phyloP scores from a whole-genome alignment of 2,888 invertebrate genomes.

The Buathra laborator region DNA sequence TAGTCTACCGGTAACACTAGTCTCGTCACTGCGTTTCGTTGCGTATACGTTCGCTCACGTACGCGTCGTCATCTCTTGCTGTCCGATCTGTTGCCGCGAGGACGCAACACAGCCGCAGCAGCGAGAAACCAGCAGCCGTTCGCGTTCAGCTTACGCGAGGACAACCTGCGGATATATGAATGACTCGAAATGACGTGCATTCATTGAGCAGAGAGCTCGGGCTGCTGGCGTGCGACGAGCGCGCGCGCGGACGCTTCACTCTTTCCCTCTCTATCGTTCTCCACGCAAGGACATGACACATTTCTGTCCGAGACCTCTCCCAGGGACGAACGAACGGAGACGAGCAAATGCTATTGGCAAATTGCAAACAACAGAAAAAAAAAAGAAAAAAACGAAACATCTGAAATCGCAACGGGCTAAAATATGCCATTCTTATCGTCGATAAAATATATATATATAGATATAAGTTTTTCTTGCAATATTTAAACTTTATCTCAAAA shows the following conservation, averaged over 20 bases:
- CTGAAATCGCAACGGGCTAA: background rate
- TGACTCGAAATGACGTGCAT: conserved; percentile 83
- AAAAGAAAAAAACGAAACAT: conserved; percentile 23
- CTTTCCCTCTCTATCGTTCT: conserved; percentile 70
- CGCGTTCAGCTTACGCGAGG: conserved; percentile 73
- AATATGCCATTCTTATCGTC: background rate
- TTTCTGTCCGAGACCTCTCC: conserved; percentile 73
- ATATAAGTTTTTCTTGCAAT: background rate
- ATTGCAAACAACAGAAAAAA: background rate
- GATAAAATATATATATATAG: background rate
- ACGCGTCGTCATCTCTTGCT: conserved; percentile 68
- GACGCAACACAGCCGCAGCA: conserved; percentile 44
- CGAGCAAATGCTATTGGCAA: conserved; percentile 14
- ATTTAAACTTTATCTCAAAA: background rate
- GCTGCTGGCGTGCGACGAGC: conserved; percentile 56
- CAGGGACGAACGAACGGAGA: conserved; percentile 41
- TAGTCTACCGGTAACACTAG: background rate
- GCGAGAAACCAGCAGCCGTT: conserved; percentile 48
- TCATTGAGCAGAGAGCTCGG: conserved; percentile 79
- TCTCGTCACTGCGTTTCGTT: conserved; percentile 48
- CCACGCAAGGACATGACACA: conserved; percentile 82
- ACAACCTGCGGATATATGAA: conserved; percentile 83
- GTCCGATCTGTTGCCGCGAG: conserved; percentile 24
- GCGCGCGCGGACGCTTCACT: conserved; percentile 39
- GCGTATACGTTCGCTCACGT: conserved; percentile 60